Evolutionary conservation across 1,140 invertebrate genomes (phyloP).

Genomic region (Tetranychus cinnabarinus): DNA sequence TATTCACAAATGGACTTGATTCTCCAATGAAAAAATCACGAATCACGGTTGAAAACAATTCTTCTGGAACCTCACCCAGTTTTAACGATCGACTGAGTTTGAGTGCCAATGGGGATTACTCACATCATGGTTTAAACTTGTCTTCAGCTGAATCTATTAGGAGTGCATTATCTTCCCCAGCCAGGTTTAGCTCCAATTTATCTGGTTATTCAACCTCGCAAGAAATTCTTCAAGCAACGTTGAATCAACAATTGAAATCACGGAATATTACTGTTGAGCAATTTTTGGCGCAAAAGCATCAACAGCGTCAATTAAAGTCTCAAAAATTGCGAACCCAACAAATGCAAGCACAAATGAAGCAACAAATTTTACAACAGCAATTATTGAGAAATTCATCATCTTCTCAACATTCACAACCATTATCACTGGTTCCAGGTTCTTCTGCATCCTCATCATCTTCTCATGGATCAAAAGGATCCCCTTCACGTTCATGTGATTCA

Average conservation of each 20-base stretch:
- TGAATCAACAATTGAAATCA: neutral
- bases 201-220: neutral
- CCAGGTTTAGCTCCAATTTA: neutral
- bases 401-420: neutral
- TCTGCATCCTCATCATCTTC: neutral
- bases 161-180: neutral
- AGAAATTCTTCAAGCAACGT: neutral
- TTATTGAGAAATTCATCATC: neutral
- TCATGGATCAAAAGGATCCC: neutral
- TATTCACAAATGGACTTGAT: neutral
- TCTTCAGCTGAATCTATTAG: neutral
- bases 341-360: neutral
- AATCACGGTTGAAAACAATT: neutral
- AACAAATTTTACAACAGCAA: slow-evolving; percentile 2
- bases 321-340: neutral
- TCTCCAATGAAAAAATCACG: neutral
- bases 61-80: neutral
- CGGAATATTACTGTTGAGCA: neutral
- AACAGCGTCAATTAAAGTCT: neutral
- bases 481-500: neutral
- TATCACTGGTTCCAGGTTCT: neutral
- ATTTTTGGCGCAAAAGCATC: neutral
- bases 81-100: neutral
- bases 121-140: neutral
- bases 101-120: neutral